Evolutionary conservation across 2,888 invertebrate genomes (phyloP).

Genomic region (Azorinus chamasolen): DNA sequence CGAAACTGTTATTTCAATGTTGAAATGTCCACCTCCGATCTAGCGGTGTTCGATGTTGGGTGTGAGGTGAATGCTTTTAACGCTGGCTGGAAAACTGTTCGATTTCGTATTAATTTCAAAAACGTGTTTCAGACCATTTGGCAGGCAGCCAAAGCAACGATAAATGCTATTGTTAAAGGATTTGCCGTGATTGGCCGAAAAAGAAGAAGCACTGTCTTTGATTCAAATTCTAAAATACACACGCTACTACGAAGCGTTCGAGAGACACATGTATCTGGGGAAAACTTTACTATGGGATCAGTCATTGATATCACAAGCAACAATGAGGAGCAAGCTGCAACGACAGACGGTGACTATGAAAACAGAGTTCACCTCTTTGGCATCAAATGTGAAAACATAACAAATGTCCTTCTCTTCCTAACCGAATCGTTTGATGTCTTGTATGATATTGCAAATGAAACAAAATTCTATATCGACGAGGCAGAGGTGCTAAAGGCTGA

Average conservation of each 20-base stretch:
- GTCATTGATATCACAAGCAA: slow-evolving; percentile 21
- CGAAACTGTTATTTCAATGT: slow-evolving; percentile 57
- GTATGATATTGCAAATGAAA: slow-evolving; percentile 28
- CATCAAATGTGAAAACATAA: slow-evolving; percentile 38
- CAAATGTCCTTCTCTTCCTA: slow-evolving; percentile 13
- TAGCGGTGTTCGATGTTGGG: slow-evolving; percentile 45
- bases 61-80: slow-evolving; percentile 60
- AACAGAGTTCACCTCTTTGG: slow-evolving; percentile 26
- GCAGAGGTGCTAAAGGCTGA: background rate
- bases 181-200: slow-evolving; percentile 24
- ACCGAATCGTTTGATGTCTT: slow-evolving; percentile 11
- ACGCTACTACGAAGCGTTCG: slow-evolving; percentile 27
- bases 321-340: slow-evolving; percentile 10
- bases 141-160: slow-evolving; percentile 47
- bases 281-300: slow-evolving; percentile 15
- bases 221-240: slow-evolving; percentile 29
- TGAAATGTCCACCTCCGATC: slow-evolving; percentile 35
- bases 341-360: background rate
- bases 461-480: slow-evolving; percentile 15
- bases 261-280: slow-evolving; percentile 4
- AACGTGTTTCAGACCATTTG: slow-evolving; percentile 42
- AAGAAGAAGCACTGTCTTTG: slow-evolving; percentile 36
- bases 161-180: slow-evolving; percentile 17
- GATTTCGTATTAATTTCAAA: slow-evolving; percentile 46
- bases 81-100: slow-evolving; percentile 45